Evolutionary conservation across 1,140 invertebrate genomes (phyloP).

Genomic region (Bombus huntii): DNA sequence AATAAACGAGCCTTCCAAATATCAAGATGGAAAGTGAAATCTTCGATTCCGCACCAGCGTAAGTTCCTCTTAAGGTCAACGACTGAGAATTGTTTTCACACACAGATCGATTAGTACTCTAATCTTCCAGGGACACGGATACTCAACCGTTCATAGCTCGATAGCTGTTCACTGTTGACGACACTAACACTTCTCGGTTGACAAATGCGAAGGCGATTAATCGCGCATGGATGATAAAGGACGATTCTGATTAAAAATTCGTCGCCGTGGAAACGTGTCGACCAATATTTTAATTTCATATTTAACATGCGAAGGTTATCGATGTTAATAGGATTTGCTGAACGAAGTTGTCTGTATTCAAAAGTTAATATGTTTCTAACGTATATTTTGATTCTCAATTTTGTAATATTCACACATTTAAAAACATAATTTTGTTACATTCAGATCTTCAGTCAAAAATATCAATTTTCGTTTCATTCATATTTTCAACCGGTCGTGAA

Average conservation of each 20-base stretch:
- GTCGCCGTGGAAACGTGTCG: not conserved
- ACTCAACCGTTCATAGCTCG: too few species aligned
- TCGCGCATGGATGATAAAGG: slow-evolving; percentile 3
- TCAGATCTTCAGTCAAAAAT: too few species aligned
- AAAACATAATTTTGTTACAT: too few species aligned
- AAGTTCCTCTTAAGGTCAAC: slow-evolving; percentile 22
- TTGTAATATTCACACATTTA: too few species aligned
- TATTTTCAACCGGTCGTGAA: not conserved
- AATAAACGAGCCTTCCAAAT: slow-evolving; percentile 14
- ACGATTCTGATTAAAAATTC: slow-evolving; percentile 1
- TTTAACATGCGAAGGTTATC: slow-evolving; percentile 25
- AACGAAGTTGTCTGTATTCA: not conserved
- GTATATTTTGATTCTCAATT: too few species aligned
- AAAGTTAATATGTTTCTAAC: not conserved
- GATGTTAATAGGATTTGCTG: not conserved
- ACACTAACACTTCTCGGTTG: not conserved
- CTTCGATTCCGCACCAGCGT: not conserved
- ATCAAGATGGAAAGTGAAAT: slow-evolving; percentile 61
- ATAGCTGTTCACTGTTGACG: not conserved
- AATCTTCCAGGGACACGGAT: not conserved
- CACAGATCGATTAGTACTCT: slow-evolving; percentile 7
- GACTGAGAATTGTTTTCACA: slow-evolving; percentile 41
- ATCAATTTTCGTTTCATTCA: not conserved
- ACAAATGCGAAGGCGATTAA: not conserved
- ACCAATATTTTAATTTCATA: not conserved